A percentile compares a stretch with the other conserved stretches of the same genome.
phyloP scores from a whole-genome alignment of 2,888 invertebrate genomes.

The Pristionchus arcanus region DNA sequence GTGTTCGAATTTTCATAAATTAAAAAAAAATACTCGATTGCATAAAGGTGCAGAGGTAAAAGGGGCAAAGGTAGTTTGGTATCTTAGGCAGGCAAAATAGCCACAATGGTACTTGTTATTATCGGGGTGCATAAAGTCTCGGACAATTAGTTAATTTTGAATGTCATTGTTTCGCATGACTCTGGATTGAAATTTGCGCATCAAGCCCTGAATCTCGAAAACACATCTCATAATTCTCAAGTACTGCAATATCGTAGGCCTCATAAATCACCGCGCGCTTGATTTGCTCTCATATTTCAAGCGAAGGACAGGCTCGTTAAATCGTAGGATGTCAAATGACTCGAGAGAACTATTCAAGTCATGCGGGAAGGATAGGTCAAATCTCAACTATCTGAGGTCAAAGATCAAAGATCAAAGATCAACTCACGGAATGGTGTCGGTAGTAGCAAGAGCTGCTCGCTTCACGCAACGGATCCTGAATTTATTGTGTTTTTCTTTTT shows the following conservation, averaged over 20 bases:
- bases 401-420: slow-evolving; percentile 9
- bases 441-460: neutral
- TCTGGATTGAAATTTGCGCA: too few species aligned
- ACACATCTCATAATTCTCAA: neutral
- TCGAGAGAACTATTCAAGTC: neutral
- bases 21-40: too few species aligned
- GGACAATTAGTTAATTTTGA: too few species aligned
- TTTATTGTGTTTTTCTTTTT: neutral
- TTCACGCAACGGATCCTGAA: slow-evolving; percentile 28
- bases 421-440: slow-evolving; percentile 45
- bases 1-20: too few species aligned
- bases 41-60: too few species aligned
- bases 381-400: neutral
- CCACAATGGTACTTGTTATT: too few species aligned
- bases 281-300: neutral
- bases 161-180: too few species aligned
- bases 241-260: neutral
- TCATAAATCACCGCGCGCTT: neutral
- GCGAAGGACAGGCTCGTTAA: neutral
- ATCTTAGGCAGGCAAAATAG: too few species aligned
- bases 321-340: neutral
- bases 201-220: neutral
- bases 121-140: too few species aligned
- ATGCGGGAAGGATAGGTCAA: too few species aligned
- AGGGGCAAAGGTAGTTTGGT: too few species aligned